phyloP scores from a whole-genome alignment of 2,888 invertebrate genomes.

The Agrotis segetum region DNA sequence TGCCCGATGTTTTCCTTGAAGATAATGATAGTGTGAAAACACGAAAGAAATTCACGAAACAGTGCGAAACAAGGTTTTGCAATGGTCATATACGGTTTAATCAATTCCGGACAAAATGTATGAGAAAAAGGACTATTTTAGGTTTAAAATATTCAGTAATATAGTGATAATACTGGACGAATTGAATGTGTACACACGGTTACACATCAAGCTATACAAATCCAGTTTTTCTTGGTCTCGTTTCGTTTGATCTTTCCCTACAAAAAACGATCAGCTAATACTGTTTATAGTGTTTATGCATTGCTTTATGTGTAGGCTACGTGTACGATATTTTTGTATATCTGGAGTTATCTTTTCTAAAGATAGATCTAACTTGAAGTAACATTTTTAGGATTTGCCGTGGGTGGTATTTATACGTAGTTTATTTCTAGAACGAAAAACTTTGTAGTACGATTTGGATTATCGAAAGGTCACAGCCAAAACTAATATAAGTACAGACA shows the following conservation, averaged over 20 bases:
- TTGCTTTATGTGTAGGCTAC: not conserved
- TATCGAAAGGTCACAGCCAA: not conserved
- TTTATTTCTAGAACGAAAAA: not conserved
- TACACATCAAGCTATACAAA: too few relatives aligned
- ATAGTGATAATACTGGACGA: conserved; percentile 24
- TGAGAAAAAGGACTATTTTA: conserved; percentile 25
- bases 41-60: conserved; percentile 27
- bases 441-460: not conserved
- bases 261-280: too few relatives aligned
- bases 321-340: conserved; percentile 21
- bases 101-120: conserved; percentile 38
- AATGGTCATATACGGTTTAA: conserved; percentile 46
- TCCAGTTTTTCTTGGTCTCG: too few relatives aligned
- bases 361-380: not conserved
- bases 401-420: conserved; percentile 2
- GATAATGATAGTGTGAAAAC: conserved; percentile 34
- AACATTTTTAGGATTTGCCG: not conserved
- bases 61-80: conserved; percentile 47
- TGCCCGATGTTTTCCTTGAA: conserved; percentile 10
- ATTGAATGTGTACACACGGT: conserved; percentile 8
- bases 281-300: too few relatives aligned
- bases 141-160: conserved; percentile 40
- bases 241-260: too few relatives aligned
- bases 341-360: not conserved
- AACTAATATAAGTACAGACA: conserved; percentile 1